Evolutionary conservation across 2,113 vertebrate genomes (phyloP).

Genomic region (Barbus barbus): DNA sequence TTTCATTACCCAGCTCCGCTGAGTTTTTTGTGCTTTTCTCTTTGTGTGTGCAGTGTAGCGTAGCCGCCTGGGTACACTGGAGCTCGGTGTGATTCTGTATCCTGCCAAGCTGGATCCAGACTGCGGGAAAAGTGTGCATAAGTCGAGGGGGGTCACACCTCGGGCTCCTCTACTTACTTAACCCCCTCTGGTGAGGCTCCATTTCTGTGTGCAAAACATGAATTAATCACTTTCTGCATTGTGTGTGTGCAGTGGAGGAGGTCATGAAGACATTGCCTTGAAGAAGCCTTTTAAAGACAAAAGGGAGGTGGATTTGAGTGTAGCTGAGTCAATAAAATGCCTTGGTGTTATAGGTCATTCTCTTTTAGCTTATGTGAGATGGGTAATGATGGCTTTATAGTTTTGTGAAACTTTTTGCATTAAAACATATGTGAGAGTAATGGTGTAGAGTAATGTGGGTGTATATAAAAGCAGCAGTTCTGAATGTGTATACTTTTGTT

Average conservation of each 20-base stretch:
- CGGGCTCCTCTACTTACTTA: slow-evolving; percentile 40
- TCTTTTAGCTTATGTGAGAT: not conserved
- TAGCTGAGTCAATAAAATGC: not conserved
- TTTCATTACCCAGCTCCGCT: not conserved
- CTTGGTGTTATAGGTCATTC: not conserved
- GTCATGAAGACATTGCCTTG: no score
- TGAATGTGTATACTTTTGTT: not conserved
- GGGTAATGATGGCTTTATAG: not conserved
- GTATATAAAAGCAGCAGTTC: not conserved
- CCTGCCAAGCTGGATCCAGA: slow-evolving; percentile 50
- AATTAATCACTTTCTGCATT: slow-evolving; percentile 59
- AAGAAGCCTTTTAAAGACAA: no score
- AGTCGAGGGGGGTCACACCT: slow-evolving; percentile 16
- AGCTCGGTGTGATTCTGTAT: not conserved
- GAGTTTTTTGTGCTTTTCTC: slow-evolving; percentile 23
- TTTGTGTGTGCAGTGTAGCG: slow-evolving; percentile 31
- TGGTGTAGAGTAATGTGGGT: slow-evolving; percentile 10
- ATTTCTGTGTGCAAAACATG: slow-evolving; percentile 16
- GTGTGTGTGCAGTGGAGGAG: not conserved
- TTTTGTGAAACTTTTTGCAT: not conserved
- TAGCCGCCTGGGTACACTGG: slow-evolving; percentile 29
- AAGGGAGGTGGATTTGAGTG: not conserved
- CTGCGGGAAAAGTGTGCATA: slow-evolving; percentile 20
- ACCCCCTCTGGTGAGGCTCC: slow-evolving; percentile 52
- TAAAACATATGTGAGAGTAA: not conserved